Base-by-base conservation (phyloP, 2,797 vertebrate genomes). In the Sylvilagus floridanus region DNA sequence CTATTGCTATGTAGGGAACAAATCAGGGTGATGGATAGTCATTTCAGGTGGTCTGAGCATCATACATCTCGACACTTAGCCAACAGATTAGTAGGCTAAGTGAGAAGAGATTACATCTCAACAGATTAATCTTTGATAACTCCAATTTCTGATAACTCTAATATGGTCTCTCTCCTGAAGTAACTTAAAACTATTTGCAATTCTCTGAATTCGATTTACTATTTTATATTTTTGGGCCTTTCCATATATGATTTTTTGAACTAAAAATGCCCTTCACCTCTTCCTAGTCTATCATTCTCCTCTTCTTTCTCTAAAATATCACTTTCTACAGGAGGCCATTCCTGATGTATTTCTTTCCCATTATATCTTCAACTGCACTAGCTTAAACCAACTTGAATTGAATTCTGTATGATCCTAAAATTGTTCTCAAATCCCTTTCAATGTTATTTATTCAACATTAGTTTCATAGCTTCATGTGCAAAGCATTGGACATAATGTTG, bases 271-370 rank as follows among this genome's bases (percentile, higher is more conserved):
- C 78, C 81, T 84, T 0, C 7, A 22, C 4, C 37, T 90, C 76
- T 95, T 95, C 63, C 68, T 90, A 35, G 21, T 76, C 42, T 47
- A 78, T 77, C 35, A 88, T 95, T 86, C 26, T 94, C 42, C 4
- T 37, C 13, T 52, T 54, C 19, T 35, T 96, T 60, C 35, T 54
- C 95, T 35, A 93, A 97, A 96, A 88, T 88, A 7, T 73, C 19
- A 68, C 4, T 1, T 86, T 77, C 47, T 69, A 26, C 0, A 84
- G 62, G 57, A 76, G 93, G 17, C 2, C 13, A 76, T 83, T 76
- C 26, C n/a, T 75, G 24, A 52, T 54, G 14, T 47, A 4, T 17
- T 52, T 60, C 10, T 5, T 86, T 11, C 14, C 66, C 26, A 2
- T 24, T 47, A 2, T 62, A 60, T 75, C 50, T 90, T 91, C 88